phyloP scores from a whole-genome alignment of 2,113 vertebrate species.

The Perognathus longimembris region DNA sequence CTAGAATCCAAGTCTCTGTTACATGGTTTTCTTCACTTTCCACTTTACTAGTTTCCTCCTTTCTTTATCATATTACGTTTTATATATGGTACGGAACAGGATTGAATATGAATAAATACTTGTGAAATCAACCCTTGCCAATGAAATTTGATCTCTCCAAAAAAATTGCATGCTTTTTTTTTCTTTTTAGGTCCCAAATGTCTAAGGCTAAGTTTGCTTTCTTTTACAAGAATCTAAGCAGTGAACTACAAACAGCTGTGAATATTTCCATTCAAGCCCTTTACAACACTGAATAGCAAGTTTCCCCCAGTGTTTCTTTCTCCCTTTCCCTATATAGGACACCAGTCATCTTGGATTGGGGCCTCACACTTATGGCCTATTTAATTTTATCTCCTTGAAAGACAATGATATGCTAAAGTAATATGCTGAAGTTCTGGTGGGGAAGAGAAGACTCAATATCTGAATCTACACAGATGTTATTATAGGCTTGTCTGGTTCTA shows the following conservation, averaged over 20 bases:
- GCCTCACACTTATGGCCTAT: neutral
- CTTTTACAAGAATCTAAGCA: neutral
- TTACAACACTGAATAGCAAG: constrained; percentile 5
- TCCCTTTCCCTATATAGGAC: neutral
- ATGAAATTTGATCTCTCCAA: neutral
- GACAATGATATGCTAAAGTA: neutral
- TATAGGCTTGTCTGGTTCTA: neutral
- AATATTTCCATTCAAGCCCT: constrained; percentile 26
- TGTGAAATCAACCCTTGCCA: neutral
- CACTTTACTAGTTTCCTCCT: neutral
- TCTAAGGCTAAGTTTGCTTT: constrained; percentile 14
- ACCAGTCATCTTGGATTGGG: neutral
- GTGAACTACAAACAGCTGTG: neutral
- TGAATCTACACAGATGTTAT: neutral
- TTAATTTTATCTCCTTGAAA: neutral
- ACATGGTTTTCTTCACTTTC: neutral
- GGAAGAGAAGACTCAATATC: neutral
- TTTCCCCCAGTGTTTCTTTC: neutral
- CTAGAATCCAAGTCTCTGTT: neutral
- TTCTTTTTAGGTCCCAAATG: neutral
- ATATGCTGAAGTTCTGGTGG: neutral
- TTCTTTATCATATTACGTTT: constrained; percentile 2
- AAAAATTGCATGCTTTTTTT: neutral
- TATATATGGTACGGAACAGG: neutral
- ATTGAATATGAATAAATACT: constrained; percentile 42